Base-by-base conservation (phyloP, 2,888 invertebrate genomes). In the Marronus borbonicus region DNA sequence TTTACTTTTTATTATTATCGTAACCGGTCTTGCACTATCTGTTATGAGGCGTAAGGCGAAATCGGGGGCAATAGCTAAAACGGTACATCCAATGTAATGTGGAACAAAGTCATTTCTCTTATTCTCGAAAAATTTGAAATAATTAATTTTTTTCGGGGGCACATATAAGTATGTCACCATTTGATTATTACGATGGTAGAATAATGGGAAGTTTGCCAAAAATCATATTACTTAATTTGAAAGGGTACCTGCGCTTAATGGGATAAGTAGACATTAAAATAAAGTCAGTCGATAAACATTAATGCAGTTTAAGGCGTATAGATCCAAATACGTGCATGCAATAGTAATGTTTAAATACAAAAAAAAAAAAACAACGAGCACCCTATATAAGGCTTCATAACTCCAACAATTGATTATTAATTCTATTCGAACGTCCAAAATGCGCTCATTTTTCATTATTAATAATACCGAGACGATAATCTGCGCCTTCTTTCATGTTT, bases 61-160 rank as follows among this genome's bases (percentile, higher is more conserved):
- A 74, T 74, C 60, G 60, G 44, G 68, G 60, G 58, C 72, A 74
- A 74, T 74, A 24, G 20, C 60, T 74, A 14, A 72, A 74, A 74
- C 72, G 60, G 72, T 74, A 74, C 60, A 62, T 74, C 5, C 36
- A 60, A 60, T n/a, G 72, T 74, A 74, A 74, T 74, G 44, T 74
- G 49, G 58, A 72, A 58, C 44, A 74, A 60, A 58, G 39, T 55
- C 58, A 70, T 58, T 70, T 70, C 58, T 70, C 58, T 14, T 70
- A 24, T 55, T 36, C 3, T 55, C 58, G 7, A 70, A 70, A 55
- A 70, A 49, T 62, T 14, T 28, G 14, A 62, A 12, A 55, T 55
- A 20, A 44, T 44, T 20, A 55, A 55, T 7, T 55, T 17, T 55
- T 55, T 55, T 20, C 44, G 44, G 44, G 44, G 1, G 12, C 2